Evolutionary conservation across 2,113 vertebrate genomes (phyloP), one percentile per base, ranked within the genome.

Genomic region (Acinonyx jubatus): DNA sequence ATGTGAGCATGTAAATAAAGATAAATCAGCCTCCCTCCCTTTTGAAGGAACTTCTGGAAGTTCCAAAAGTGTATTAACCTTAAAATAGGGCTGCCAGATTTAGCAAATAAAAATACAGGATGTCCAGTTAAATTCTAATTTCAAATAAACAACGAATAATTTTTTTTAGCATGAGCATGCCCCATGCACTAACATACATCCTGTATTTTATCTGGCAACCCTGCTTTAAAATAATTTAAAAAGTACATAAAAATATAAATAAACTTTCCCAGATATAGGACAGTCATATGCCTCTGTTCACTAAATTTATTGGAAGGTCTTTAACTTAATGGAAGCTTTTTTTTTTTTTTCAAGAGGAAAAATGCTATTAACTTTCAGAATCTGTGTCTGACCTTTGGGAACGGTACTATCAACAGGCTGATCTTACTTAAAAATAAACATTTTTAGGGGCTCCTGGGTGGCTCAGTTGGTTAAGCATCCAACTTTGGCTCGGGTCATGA

Each of bases 151-250:
- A 91, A 68, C 15, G 21, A 66, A 80, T 89, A 87, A 5, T 21
- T 80, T 73, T 91, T 74, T 93, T 57, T 69, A 65, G 16, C 45
- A 78, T 65, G 19, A 78, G 4, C 52, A 31, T 69, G 38, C 52
- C n/a, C 27, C n/a, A 48, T 66, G 61, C 33, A 76, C 73, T 66
- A 84, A 96, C 74, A 92, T 81, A 80, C 19, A 85, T 41, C 66
- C 55, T 94, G 5, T 91, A 71, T 88, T 89, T 86, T 81, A 86
- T 82, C 38, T 83, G 13, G 36, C 36, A 82, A 27, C 7, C 1
- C 33, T 84, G 61, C 14, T 65, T 93, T 66, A 80, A 97, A 94
- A 87, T 96, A 55, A 80, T 93, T 94, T 93, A 21, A 41, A 92
- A 96, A 57, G 18, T 45, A 73, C 31, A 19, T 69, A 84, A 89